Evolutionary conservation across 2,797 vertebrate species (phyloP).

Genomic region (Anableps anableps): DNA sequence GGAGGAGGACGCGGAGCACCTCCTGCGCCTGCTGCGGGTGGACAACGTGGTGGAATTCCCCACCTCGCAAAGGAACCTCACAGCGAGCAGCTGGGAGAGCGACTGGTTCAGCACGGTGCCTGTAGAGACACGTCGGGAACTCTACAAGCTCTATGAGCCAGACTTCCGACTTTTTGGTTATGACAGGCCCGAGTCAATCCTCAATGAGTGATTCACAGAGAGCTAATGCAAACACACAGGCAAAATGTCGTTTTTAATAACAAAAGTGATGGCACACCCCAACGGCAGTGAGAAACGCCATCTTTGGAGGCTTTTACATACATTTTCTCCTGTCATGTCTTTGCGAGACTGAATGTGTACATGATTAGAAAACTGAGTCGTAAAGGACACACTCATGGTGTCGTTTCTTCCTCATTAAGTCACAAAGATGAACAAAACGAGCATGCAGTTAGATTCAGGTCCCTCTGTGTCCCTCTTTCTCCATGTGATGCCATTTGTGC

Average conservation of each 20-base stretch:
- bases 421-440: slow-evolving; percentile 29
- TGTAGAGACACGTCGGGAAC: slow-evolving; percentile 82
- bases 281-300: slow-evolving; percentile 26
- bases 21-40: slow-evolving; percentile 87
- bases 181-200: slow-evolving; percentile 83
- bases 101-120: slow-evolving; percentile 91
- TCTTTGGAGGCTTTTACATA: slow-evolving; percentile 24
- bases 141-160: slow-evolving; percentile 91
- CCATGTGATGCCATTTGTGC: slow-evolving; percentile 32
- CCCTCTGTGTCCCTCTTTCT: background rate
- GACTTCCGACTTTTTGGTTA: slow-evolving; percentile 95
- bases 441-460: slow-evolving; percentile 22
- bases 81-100: slow-evolving; percentile 89
- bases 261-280: slow-evolving; percentile 3
- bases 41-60: slow-evolving; percentile 91
- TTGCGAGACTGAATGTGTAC: slow-evolving; percentile 26
- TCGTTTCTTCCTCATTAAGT: slow-evolving; percentile 1
- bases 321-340: slow-evolving; percentile 11
- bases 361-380: slow-evolving; percentile 12
- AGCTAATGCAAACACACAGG: slow-evolving; percentile 49
- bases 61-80: slow-evolving; percentile 86
- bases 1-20: slow-evolving; percentile 88
- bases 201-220: slow-evolving; percentile 77
- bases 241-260: background rate
- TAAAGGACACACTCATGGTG: slow-evolving; percentile 40